These are phyloP conservation scores for Melikaiella ostensackeni DNA, from an alignment of 2,888 invertebrate species.

Conservation along the genomic window DNA sequence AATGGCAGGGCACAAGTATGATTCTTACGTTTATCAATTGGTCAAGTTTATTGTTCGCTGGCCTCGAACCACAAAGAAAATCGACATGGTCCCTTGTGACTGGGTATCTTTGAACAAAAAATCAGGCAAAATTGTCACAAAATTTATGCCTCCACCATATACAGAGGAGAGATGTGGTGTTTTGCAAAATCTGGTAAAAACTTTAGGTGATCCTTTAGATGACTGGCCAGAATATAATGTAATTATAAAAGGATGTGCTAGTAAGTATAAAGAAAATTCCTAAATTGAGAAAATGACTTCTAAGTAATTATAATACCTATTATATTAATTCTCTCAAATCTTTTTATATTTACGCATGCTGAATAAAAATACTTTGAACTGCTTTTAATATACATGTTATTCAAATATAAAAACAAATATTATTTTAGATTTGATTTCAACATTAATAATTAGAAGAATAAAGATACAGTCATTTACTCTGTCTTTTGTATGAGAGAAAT, in stretches of 20 bases:
- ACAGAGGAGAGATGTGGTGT: background rate
- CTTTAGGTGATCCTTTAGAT: background rate
- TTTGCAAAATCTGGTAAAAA: background rate
- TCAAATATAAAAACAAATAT: background rate
- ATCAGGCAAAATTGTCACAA: background rate
- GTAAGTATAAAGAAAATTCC: conserved; percentile 1
- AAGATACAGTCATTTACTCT: background rate
- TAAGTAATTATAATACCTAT: background rate
- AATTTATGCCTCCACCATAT: background rate
- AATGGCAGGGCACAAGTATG: background rate
- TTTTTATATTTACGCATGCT: background rate
- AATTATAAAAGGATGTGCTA: background rate
- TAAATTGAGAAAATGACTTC: background rate
- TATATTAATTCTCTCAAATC: background rate
- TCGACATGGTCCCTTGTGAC: background rate
- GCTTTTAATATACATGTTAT: background rate
- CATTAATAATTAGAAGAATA: background rate
- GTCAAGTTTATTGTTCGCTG: background rate
- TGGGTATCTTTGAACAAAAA: background rate
- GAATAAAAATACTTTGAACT: background rate
- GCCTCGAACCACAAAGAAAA: conserved; percentile 9
- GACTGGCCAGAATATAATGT: conserved; percentile 8
- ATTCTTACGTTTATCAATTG: background rate
- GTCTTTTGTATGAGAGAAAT: background rate
- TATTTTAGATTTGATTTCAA: background rate